Evolutionary conservation across 2,113 vertebrate genomes (phyloP).

Genomic region (Tenrec ecaudatus): DNA sequence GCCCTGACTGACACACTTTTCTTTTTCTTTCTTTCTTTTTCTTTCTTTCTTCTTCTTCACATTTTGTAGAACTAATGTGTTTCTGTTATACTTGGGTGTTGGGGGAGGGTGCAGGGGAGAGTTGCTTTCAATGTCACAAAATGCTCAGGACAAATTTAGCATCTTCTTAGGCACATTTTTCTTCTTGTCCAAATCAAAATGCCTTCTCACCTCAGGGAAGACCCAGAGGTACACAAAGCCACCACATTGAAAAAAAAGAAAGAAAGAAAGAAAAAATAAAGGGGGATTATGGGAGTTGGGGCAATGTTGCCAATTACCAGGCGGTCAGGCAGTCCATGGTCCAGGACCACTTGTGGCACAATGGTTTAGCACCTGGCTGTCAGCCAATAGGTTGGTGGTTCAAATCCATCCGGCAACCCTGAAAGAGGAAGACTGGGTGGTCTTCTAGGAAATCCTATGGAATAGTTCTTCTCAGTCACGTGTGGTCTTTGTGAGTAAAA

Average conservation of each 20-base stretch:
- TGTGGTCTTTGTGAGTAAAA: no score
- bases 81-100: slow-evolving; percentile 16
- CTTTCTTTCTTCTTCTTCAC: neutral
- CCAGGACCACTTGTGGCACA: neutral
- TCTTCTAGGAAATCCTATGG: neutral
- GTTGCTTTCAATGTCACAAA: slow-evolving; percentile 19
- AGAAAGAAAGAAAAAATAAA: slow-evolving; percentile 39
- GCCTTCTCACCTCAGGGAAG: slow-evolving; percentile 73
- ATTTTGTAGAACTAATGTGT: slow-evolving; percentile 55
- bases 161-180: slow-evolving; percentile 64
- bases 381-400: neutral
- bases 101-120: slow-evolving; percentile 37
- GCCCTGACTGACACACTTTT: slow-evolving; percentile 35
- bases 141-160: slow-evolving; percentile 56
- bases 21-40: no score
- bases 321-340: neutral
- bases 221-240: slow-evolving; percentile 67
- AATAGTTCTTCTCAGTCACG: no score
- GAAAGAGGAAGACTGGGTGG: neutral
- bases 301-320: slow-evolving; percentile 47
- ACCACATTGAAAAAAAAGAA: slow-evolving; percentile 25
- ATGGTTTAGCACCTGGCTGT: neutral
- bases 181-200: slow-evolving; percentile 69
- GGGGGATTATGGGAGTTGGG: slow-evolving; percentile 13
- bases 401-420: neutral